Evolutionary conservation across 1,140 invertebrate genomes (phyloP), one percentile per base, ranked within the genome.

Genomic region (Drosophila nasuta): DNA sequence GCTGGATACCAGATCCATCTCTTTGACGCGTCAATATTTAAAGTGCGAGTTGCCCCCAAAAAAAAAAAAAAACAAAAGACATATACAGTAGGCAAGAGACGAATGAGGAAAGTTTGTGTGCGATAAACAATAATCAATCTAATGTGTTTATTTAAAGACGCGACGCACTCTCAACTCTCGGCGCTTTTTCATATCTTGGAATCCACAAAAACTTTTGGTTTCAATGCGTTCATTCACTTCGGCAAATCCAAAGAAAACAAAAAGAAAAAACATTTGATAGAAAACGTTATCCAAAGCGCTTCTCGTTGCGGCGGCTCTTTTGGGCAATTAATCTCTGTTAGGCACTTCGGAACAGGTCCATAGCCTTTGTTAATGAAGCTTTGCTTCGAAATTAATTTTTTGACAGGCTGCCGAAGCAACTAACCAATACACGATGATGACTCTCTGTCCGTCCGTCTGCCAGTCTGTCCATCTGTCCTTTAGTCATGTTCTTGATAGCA

Each of bases 161-260:
- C 46, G 54, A 65, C 78, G 65, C 65, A 88, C 83, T 88, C 73
- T 89, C 77, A 46, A 67, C 52, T 56, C 25, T 33, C 5, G 25
- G 5, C 10, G 38, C 15, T 38, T 56, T 10, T 56, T 41, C 17
- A 17, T 57, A 38, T 20, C 35, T 57, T 57, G 54, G 62, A 71
- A 43, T 46, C 72, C 58, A 17, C 11, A 74, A 25, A 25, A 77
- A 88, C 83, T 88, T 63, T 89, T 89, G 67, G 73, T 88, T 88
- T 88, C 83, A n/a, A 66, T 79, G 80, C 83, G 83, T 88, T 89
- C 85, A 83, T 88, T 88, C 81, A 89, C 80, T 72, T 70, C 68
- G 49, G 11, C 35, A 38, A 33, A 38, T 10, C 11, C 20, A 25
- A 25, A 25, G 20, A 25, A 25, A 25, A 25, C 20, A 3, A 25